Percentiles rank a stretch among this genome's conserved stretches.
Evolutionary conservation across 2,888 invertebrate genomes (phyloP).

Genomic region (Aphodius granarius): DNA sequence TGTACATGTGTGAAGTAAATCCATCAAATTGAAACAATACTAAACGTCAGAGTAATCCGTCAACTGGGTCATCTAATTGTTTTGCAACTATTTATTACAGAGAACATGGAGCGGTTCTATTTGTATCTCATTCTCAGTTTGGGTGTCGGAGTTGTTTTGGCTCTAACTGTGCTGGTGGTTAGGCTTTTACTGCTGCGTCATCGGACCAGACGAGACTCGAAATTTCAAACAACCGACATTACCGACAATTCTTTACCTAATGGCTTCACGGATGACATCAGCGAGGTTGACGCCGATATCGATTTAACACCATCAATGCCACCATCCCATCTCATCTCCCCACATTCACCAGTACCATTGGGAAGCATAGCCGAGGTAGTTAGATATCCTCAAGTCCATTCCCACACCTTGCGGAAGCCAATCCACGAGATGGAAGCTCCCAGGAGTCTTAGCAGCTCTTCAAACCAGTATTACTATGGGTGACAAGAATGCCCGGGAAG

Average conservation of each 20-base stretch:
- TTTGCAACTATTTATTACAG: constrained; percentile 53
- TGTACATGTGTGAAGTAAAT: too few relatives aligned
- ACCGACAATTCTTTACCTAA: constrained; percentile 78
- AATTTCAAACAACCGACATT: constrained; percentile 69
- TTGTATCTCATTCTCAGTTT: constrained; percentile 81
- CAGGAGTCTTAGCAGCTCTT: constrained; percentile 65
- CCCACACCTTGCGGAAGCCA: constrained; percentile 50
- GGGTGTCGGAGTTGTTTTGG: constrained; percentile 70
- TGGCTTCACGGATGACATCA: constrained; percentile 85
- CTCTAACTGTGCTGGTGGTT: constrained; percentile 71
- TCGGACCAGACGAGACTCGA: constrained; percentile 63
- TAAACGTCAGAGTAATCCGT: background rate
- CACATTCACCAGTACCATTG: constrained; percentile 49
- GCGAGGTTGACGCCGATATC: constrained; percentile 80
- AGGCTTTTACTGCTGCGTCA: constrained; percentile 71
- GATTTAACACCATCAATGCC: constrained; percentile 73
- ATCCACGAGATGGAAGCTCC: constrained; percentile 56
- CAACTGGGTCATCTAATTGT: background rate
- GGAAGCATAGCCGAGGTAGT: constrained; percentile 51
- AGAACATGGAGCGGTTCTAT: constrained; percentile 78
- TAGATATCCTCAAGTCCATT: constrained; percentile 46
- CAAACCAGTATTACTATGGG: constrained; percentile 73
- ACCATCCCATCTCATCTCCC: constrained; percentile 59
- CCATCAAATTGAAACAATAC: background rate
- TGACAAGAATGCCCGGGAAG: constrained; percentile 60